Evolutionary conservation across 2,888 invertebrate species (phyloP).

Genomic region (Drosophila nr. perissopoda): DNA sequence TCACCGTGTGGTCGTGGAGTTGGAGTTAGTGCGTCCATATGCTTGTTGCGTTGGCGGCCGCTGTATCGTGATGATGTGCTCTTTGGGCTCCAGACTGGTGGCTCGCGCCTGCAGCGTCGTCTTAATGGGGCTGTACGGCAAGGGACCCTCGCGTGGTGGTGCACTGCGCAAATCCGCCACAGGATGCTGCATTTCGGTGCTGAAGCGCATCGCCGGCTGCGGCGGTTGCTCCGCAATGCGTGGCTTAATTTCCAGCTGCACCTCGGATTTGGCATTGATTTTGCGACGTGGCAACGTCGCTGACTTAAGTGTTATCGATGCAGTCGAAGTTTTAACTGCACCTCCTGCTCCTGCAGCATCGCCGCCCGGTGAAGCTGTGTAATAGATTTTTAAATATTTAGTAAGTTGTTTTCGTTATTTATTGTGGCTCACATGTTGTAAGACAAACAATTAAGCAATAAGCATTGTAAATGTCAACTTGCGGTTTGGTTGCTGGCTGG

Average conservation of each 20-base stretch:
- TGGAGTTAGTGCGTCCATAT: constrained; percentile 83
- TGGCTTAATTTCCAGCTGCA: constrained; percentile 87
- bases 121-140: constrained; percentile 83
- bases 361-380: constrained; percentile 74
- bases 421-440: background rate
- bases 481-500: constrained; percentile 15
- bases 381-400: constrained; percentile 14
- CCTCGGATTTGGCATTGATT: constrained; percentile 88
- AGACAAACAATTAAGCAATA: constrained; percentile 42
- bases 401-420: background rate
- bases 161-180: constrained; percentile 85
- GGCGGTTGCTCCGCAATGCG: constrained; percentile 81
- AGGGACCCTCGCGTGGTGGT: constrained; percentile 83
- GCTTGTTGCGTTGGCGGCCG: constrained; percentile 84
- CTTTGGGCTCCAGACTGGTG: constrained; percentile 87
- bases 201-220: constrained; percentile 85
- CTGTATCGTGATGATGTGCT: constrained; percentile 89
- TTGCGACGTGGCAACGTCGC: constrained; percentile 89
- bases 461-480: constrained; percentile 29
- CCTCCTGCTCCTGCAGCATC: constrained; percentile 65
- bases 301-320: constrained; percentile 89
- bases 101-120: constrained; percentile 85
- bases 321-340: constrained; percentile 87
- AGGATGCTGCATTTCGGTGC: constrained; percentile 88
- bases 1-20: constrained; percentile 80